Percentiles rank a stretch among this genome's conserved stretches.
These are phyloP conservation scores for Phyto melanocephala DNA, from an alignment of 2,888 invertebrate species.

Conservation along the genomic window DNA sequence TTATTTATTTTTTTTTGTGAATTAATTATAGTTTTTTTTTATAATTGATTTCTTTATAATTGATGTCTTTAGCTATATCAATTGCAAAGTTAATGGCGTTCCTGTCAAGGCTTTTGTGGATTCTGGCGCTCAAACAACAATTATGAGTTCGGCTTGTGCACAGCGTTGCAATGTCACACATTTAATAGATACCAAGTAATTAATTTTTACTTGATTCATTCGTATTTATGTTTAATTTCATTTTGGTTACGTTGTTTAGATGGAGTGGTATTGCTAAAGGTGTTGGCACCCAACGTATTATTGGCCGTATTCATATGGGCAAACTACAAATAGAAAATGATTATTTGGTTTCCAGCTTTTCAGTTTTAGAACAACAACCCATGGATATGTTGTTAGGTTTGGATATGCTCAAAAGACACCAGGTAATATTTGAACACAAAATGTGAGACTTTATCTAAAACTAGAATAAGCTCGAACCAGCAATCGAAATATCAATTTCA, in stretches of 20 bases:
- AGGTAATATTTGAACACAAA: slow-evolving; percentile 82
- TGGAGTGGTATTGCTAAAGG: slow-evolving; percentile 99
- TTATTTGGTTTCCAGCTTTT: slow-evolving; percentile 96
- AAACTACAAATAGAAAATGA: slow-evolving; percentile 97
- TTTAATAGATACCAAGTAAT: slow-evolving; percentile 87
- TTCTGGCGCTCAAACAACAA: slow-evolving; percentile 98
- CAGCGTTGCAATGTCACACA: slow-evolving; percentile 95
- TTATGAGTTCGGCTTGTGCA: slow-evolving; percentile 98
- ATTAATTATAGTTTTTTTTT: not conserved
- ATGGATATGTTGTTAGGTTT: slow-evolving; percentile 99
- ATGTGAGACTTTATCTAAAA: too few relatives aligned
- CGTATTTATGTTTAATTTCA: not conserved
- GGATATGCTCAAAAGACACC: slow-evolving; percentile 98
- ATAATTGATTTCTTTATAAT: not conserved
- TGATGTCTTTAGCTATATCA: slow-evolving; percentile 86
- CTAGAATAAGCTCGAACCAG: too few relatives aligned
- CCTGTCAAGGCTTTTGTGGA: slow-evolving; percentile 99
- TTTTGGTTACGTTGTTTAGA: slow-evolving; percentile 74
- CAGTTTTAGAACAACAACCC: slow-evolving; percentile 96
- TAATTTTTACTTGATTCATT: not conserved
- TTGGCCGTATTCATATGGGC: slow-evolving; percentile 97
- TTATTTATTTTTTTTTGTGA: not conserved
- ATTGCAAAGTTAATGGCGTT: slow-evolving; percentile 97
- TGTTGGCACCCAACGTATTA: slow-evolving; percentile 96
- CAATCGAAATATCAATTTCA: too few relatives aligned